A percentile compares a stretch with the other conserved stretches of the same genome.
Evolutionary conservation across 1,140 invertebrate species (phyloP).

Genomic region (Drosophila kikkawai): DNA sequence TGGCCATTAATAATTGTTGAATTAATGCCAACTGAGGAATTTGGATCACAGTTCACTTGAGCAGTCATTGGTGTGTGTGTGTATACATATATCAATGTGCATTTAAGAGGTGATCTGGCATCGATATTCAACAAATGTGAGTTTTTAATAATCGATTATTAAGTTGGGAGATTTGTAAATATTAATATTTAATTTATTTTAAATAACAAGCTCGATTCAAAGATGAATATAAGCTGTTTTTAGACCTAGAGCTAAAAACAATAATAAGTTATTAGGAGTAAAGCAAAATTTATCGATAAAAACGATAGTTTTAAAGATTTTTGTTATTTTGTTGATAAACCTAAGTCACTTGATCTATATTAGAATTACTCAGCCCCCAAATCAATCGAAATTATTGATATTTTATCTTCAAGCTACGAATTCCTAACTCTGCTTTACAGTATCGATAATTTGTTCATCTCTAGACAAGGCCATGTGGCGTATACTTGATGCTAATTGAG

Average conservation of each 20-base stretch:
- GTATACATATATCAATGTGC: constrained; percentile 1
- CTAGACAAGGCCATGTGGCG: constrained; percentile 20
- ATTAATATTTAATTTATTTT: too few relatives aligned
- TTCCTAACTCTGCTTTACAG: too few relatives aligned
- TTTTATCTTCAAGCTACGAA: too few relatives aligned
- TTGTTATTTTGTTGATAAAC: too few relatives aligned
- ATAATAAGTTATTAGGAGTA: too few relatives aligned
- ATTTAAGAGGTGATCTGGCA: not conserved
- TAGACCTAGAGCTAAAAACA: too few relatives aligned
- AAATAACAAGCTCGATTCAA: too few relatives aligned
- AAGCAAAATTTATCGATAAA: too few relatives aligned
- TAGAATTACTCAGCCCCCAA: not conserved
- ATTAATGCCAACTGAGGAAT: constrained; percentile 62
- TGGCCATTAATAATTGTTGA: constrained; percentile 78
- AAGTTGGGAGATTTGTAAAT: not conserved
- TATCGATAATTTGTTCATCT: not conserved
- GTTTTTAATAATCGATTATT: not conserved
- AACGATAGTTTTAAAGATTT: too few relatives aligned
- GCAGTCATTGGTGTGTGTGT: not conserved
- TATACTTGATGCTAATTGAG: constrained; percentile 24
- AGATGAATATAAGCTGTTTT: too few relatives aligned
- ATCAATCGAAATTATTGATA: not conserved
- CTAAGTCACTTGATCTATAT: too few relatives aligned
- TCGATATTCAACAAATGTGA: not conserved
- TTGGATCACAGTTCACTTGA: constrained; percentile 38